phyloP scores from a whole-genome alignment of 2,113 vertebrate species.

The Gadus macrocephalus region DNA sequence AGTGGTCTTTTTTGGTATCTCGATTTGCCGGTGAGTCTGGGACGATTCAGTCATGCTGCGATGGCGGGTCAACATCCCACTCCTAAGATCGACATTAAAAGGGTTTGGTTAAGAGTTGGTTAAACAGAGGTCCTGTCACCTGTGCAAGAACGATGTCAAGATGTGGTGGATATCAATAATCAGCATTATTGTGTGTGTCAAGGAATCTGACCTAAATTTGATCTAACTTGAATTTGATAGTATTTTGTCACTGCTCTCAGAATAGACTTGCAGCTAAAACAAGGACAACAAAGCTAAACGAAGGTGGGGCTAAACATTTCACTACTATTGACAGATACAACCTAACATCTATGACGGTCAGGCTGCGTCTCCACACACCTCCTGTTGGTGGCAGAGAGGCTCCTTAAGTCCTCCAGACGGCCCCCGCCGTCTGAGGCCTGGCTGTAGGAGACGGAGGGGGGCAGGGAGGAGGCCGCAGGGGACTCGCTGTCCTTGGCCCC shows the following conservation, averaged over 20 bases:
- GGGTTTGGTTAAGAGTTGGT: neutral
- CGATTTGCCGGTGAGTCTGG: constrained; percentile 87
- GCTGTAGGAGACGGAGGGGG: constrained; percentile 56
- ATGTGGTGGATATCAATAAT: too few relatives aligned
- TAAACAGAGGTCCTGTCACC: neutral
- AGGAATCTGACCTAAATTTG: too few relatives aligned
- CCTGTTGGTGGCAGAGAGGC: constrained; percentile 81
- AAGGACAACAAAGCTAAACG: neutral
- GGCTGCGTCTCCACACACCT: constrained; percentile 61
- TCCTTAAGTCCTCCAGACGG: constrained; percentile 81
- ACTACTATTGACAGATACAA: neutral
- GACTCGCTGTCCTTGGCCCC: constrained; percentile 77
- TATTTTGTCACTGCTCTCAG: too few relatives aligned
- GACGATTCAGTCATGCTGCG: constrained; percentile 86
- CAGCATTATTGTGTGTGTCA: neutral
- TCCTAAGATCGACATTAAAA: constrained; percentile 63
- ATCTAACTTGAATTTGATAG: too few relatives aligned
- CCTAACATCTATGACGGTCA: neutral
- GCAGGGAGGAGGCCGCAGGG: constrained; percentile 55
- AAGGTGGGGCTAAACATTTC: neutral
- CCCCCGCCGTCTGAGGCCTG: constrained; percentile 49
- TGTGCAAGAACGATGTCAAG: too few relatives aligned
- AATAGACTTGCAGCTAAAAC: too few relatives aligned
- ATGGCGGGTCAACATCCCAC: constrained; percentile 80
- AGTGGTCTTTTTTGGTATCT: constrained; percentile 77